A percentile compares a stretch with the other conserved stretches of the same genome.
Evolutionary conservation across 2,888 invertebrate genomes (phyloP).

Genomic region (Dicycla oo): DNA sequence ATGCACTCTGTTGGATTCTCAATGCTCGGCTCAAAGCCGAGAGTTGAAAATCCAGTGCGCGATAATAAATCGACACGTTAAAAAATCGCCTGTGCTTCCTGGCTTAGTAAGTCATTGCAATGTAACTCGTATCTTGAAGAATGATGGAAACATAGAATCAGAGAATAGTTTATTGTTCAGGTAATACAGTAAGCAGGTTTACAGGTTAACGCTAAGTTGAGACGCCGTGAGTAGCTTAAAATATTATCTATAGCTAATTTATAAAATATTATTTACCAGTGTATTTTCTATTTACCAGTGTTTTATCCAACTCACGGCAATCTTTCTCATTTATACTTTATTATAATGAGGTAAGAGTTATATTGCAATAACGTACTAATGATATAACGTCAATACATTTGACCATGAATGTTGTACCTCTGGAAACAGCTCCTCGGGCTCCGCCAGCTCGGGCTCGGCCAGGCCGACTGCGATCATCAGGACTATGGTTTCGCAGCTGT

Average conservation of each 20-base stretch:
- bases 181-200: too few relatives aligned
- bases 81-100: too few relatives aligned
- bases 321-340: neutral
- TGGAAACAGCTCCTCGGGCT: slow-evolving; percentile 91
- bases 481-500: slow-evolving; percentile 92
- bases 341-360: neutral
- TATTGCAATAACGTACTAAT: neutral
- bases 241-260: too few relatives aligned
- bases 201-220: too few relatives aligned
- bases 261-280: too few relatives aligned
- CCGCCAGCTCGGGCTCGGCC: slow-evolving; percentile 92
- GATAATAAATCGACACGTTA: neutral
- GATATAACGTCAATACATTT: neutral
- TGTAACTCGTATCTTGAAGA: neutral
- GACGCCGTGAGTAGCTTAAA: too few relatives aligned
- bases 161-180: too few relatives aligned
- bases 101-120: neutral
- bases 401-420: slow-evolving; percentile 63
- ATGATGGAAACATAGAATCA: too few relatives aligned
- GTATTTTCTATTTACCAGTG: too few relatives aligned
- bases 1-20: neutral
- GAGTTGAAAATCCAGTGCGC: neutral
- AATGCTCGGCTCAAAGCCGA: neutral
- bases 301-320: neutral
- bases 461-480: slow-evolving; percentile 92